phyloP scores from a whole-genome alignment of 2,797 vertebrate species.

The Odontamblyopus lacepedii region DNA sequence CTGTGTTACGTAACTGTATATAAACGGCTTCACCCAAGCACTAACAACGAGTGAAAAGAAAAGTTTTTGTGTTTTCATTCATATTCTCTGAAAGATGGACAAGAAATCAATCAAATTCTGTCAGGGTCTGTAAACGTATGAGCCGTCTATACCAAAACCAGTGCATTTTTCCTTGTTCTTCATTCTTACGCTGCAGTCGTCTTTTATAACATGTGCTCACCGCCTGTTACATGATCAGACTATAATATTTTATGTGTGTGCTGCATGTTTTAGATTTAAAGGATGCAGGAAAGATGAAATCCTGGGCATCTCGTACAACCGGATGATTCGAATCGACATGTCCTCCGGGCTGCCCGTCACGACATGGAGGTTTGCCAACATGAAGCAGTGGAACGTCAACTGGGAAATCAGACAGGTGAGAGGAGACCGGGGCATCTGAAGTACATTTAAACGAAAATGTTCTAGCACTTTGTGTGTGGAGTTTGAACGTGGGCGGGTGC shows the following conservation, averaged over 20 bases:
- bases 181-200: background rate
- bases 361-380: conserved; percentile 96
- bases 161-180: background rate
- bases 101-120: too few relatives aligned
- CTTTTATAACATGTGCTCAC: background rate
- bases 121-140: too few relatives aligned
- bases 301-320: conserved; percentile 96
- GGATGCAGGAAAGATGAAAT: conserved; percentile 95
- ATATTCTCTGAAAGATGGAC: too few relatives aligned
- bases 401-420: conserved; percentile 97
- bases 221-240: background rate
- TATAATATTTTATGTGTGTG: background rate
- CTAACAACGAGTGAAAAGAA: too few relatives aligned
- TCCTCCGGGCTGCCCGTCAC: conserved; percentile 87
- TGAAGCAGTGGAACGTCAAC: conserved; percentile 99
- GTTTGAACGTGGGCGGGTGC: too few relatives aligned
- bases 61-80: too few relatives aligned
- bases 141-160: too few relatives aligned
- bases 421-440: conserved; percentile 40
- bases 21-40: too few relatives aligned
- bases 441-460: background rate
- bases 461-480: background rate
- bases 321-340: conserved; percentile 92
- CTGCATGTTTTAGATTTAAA: conserved; percentile 83
- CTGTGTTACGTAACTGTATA: too few relatives aligned